Evolutionary conservation across 2,113 vertebrate genomes (phyloP).

Genomic region (Thunnus thynnus): DNA sequence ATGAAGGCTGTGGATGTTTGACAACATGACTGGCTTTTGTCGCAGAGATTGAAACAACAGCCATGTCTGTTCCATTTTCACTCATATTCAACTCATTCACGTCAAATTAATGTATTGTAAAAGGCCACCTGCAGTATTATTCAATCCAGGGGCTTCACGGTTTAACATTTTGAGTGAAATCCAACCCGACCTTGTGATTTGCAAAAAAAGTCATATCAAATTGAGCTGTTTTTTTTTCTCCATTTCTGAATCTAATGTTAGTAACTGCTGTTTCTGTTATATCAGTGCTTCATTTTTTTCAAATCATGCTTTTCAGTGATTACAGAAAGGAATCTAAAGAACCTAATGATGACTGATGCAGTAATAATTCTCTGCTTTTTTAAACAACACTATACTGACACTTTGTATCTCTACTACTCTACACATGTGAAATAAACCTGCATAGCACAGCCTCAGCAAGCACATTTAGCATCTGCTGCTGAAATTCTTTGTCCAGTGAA

Average conservation of each 20-base stretch:
- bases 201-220: neutral
- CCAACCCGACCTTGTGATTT: neutral
- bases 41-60: constrained; percentile 17
- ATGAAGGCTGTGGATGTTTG: constrained; percentile 26
- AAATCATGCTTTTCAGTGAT: neutral
- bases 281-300: neutral
- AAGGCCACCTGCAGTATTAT: constrained; percentile 26
- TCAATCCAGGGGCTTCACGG: neutral
- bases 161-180: neutral
- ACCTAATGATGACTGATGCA: neutral
- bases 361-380: constrained; percentile 2
- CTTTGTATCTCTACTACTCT: neutral
- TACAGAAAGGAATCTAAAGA: neutral
- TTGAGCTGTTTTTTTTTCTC: neutral
- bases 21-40: constrained; percentile 25
- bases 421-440: neutral
- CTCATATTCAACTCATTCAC: constrained; percentile 18
- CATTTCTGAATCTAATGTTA: neutral
- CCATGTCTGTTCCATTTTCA: constrained; percentile 37
- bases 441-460: neutral
- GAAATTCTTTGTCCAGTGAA: constrained; percentile 50
- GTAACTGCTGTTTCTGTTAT: neutral
- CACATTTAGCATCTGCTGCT: constrained; percentile 51
- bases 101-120: constrained; percentile 7
- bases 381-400: neutral